phyloP scores from a whole-genome alignment of 2,113 vertebrate genomes.

The Poicephalus meyeri region DNA sequence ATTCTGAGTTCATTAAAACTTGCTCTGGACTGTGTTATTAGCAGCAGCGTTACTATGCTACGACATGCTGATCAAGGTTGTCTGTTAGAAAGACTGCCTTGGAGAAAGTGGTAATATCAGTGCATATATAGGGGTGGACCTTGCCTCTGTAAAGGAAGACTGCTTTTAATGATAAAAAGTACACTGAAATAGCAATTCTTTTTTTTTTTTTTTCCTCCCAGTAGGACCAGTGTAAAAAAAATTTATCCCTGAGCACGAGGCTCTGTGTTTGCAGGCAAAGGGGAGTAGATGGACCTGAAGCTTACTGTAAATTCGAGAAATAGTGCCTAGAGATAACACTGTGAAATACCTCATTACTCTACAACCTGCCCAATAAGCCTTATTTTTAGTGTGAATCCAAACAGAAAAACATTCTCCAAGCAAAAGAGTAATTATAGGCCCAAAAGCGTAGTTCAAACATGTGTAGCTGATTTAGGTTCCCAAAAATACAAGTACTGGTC shows the following conservation, averaged over 20 bases:
- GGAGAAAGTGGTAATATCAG: background rate
- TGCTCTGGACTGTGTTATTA: conserved; percentile 7
- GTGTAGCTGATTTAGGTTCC: conserved; percentile 73
- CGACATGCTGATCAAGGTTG: background rate
- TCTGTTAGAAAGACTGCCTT: background rate
- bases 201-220: background rate
- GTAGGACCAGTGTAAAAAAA: background rate
- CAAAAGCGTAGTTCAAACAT: conserved; percentile 71
- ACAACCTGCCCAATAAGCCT: conserved; percentile 33
- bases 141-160: background rate
- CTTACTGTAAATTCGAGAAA: conserved; percentile 44
- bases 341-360: conserved; percentile 22
- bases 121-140: background rate
- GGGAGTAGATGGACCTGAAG: background rate
- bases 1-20: conserved; percentile 48
- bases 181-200: background rate
- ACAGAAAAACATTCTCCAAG: conserved; percentile 63
- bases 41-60: background rate
- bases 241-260: background rate
- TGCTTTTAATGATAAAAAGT: conserved; percentile 1
- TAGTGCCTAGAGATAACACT: background rate
- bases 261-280: background rate
- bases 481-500: conserved; percentile 81
- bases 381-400: conserved; percentile 60
- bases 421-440: conserved; percentile 69